These are phyloP conservation scores for Anorthoa munda DNA, from an alignment of 2,888 invertebrate genomes.

Conservation along the genomic window DNA sequence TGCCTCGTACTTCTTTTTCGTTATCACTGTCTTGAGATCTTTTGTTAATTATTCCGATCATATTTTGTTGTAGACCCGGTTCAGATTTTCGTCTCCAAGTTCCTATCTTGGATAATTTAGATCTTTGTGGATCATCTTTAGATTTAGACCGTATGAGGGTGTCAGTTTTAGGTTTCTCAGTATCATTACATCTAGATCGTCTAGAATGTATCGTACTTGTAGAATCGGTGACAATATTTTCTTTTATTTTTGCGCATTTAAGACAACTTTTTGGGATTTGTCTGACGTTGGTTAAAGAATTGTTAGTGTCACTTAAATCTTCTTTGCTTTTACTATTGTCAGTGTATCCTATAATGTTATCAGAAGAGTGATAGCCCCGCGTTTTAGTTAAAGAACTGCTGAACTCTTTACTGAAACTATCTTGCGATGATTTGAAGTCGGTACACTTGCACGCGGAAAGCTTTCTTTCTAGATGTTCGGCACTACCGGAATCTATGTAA, in stretches of 20 bases:
- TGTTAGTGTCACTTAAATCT: slow-evolving; percentile 81
- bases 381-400: slow-evolving; percentile 81
- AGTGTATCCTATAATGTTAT: slow-evolving; percentile 85
- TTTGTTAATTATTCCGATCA: slow-evolving; percentile 77
- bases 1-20: slow-evolving; percentile 81
- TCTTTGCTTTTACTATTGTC: slow-evolving; percentile 83
- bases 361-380: slow-evolving; percentile 87
- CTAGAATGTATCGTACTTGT: slow-evolving; percentile 76
- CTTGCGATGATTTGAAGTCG: slow-evolving; percentile 88
- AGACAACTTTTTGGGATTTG: slow-evolving; percentile 86
- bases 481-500: slow-evolving; percentile 85
- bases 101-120: slow-evolving; percentile 90
- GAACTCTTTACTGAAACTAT: slow-evolving; percentile 86
- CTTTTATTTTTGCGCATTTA: slow-evolving; percentile 89
- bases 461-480: slow-evolving; percentile 84
- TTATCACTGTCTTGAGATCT: slow-evolving; percentile 83
- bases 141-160: slow-evolving; percentile 86
- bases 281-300: slow-evolving; percentile 79
- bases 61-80: slow-evolving; percentile 91
- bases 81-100: slow-evolving; percentile 94
- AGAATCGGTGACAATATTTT: slow-evolving; percentile 86
- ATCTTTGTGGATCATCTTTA: slow-evolving; percentile 88
- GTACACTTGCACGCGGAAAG: slow-evolving; percentile 82
- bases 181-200: slow-evolving; percentile 83
- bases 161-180: slow-evolving; percentile 83